Evolutionary conservation across 2,888 invertebrate genomes (phyloP).

Genomic region (Drosophila austrosaltans): DNA sequence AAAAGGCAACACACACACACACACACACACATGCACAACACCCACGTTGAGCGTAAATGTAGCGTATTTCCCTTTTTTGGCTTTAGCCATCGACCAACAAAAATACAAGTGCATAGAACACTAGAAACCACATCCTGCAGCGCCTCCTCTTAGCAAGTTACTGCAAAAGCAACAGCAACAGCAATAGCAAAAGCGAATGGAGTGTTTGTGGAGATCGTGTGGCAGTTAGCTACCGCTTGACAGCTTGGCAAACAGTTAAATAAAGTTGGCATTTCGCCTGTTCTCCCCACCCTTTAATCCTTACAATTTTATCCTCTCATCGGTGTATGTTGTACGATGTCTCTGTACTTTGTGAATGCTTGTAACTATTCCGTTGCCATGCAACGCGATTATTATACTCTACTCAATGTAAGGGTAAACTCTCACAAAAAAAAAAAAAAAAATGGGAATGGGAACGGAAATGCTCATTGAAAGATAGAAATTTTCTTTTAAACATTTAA

Average conservation of each 20-base stretch:
- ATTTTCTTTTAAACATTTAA: no score
- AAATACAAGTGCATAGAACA: constrained; percentile 35
- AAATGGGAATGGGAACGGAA: no score
- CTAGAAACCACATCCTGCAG: constrained; percentile 39
- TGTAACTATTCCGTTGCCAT: constrained; percentile 10
- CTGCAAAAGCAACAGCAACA: neutral
- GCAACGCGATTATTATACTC: constrained; percentile 41
- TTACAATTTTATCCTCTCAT: neutral
- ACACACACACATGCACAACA: constrained; percentile 62
- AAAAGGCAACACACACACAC: constrained; percentile 48
- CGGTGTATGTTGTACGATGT: constrained; percentile 11
- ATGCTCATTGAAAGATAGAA: no score
- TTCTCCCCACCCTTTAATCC: constrained; percentile 15
- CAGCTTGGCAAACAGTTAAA: constrained; percentile 78
- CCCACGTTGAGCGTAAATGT: constrained; percentile 77
- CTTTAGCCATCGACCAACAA: constrained; percentile 41
- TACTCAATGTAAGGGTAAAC: constrained; percentile 5
- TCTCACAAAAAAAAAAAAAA: neutral
- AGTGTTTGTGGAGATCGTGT: constrained; percentile 23
- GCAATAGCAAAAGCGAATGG: neutral
- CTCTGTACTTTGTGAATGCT: neutral
- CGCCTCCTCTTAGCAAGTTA: constrained; percentile 23
- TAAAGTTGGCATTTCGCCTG: constrained; percentile 68
- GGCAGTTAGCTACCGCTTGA: constrained; percentile 73
- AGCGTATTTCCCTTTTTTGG: constrained; percentile 74